Evolutionary conservation across 2,888 invertebrate genomes (phyloP), one percentile per base, ranked within the genome.

Genomic region (Agrilus mali): DNA sequence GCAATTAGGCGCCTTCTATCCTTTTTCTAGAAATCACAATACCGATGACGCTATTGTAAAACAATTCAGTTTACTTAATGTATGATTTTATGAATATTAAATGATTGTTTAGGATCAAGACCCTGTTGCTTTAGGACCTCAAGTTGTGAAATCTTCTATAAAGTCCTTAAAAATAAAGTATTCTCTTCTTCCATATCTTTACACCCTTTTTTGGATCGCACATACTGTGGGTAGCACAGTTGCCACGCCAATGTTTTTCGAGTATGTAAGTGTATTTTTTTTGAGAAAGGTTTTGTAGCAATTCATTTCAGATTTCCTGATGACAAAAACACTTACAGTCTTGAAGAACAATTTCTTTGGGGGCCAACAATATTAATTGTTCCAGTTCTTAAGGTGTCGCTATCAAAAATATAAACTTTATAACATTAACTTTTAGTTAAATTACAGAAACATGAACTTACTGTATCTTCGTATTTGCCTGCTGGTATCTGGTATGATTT

Each of bases 1-100:
- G 73, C 86, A 88, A 61, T 72, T 90, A 7, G 89, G 89, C 0
- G 87, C 89, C 1, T 89, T 89, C 68, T 89, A 89, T 59, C 87
- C 89, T 0, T 89, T 89, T 68, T 77, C 86, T 1, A 73, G 90
- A 55, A 89, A 86, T 64, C 89, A 90, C 57, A 89, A 89, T 64
- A 76, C 78, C 0, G 78, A 80, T 51, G 62, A 72, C 40, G 73
- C 75, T 38, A 76, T 72, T 51, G 83, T 82, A 60, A 71, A 71
- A 20, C 20, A 10, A 10, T 10, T 10, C 2, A 27, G 2, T 27
- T 27, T 27, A 10, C 4, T 27, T 27, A 3, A 27, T 27, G 2
- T 27, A 27, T 2, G 8, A 35, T 14, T 14, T 35, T 13, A n/a
- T 35, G n/a, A 10, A 7, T 13, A 40, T 36, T 41, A 27, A 35